Base-by-base conservation (phyloP, 1,140 invertebrate species). In the Panagrolaimus sp. region DNA sequence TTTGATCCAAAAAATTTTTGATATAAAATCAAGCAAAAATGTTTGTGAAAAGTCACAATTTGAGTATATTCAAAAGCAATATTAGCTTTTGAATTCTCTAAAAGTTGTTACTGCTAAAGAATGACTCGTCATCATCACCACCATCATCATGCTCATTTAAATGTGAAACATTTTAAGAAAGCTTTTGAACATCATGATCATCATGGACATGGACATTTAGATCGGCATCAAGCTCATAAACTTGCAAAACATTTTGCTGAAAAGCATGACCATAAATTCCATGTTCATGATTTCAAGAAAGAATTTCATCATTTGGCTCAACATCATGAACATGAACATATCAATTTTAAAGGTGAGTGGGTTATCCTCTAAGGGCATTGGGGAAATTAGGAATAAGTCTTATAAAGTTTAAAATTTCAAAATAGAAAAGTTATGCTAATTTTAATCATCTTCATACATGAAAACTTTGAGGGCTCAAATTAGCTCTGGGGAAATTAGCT, bases 191-290 rank as follows among this genome's bases (percentile, higher is more conserved):
- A 58, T 12, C 21, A 21, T 28, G 52, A 58, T 58, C 52, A 58
- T 26, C 52, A 58, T 28, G 52, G 52, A n/a, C 52, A 58, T 58
- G 52, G 52, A 21, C 52, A 58, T 21, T 26, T 58, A 12, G 52
- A 58, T 58, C 52, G 52, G 14, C 52, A 58, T 28, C 52, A 58
- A 26, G 52, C 52, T 28, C 52, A 58, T 26, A 28, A 58, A 21
- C 21, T 58, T 21, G 52, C 28, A 12, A 58, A 58, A 2, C 52
- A 24, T 21, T 14, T 58, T 21, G 52, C 52, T 5, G 21, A 21
- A 28, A 17, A 58, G 12, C 21, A 26, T 21, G 52, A 10, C 32
- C 32, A 38, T 7, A 38, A 38, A 38, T 38, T 38, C 32, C 32
- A 38, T 58, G 17, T 12, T 28, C 21, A 26, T 28, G 52, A 58